Base-by-base conservation (phyloP, 2,797 vertebrate species). In the Syngnathus acus region DNA sequence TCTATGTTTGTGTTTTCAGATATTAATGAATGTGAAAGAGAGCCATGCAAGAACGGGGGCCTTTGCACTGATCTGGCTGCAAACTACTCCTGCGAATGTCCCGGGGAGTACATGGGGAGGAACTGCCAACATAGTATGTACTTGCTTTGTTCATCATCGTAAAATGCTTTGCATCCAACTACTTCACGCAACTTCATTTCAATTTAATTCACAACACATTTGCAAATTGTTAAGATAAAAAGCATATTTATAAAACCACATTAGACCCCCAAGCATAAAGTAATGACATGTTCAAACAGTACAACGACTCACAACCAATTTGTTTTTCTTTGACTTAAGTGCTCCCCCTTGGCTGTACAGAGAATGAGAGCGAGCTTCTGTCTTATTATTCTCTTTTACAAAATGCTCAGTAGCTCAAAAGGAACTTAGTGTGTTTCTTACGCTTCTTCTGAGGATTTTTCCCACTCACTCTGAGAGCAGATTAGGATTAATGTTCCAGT, bases 91-190 rank as follows among this genome's bases (percentile, higher is more conserved):
- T 99, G 97, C 65, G 96, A 98, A 77, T 99, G 97, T 72, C 95
- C 95, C 0, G 97, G 97, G 0, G 97, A 99, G 91, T 99, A 95
- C 89, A 98, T 98, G 97, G 97, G 96, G 74, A 93, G 94, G 78
- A 97, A 99, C 66, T 99, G 97, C 81, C 96, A 98, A 77, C 94
- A 97, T 74, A 97, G 97, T 99, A 93, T 96, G 96, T 93, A 59
- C 51, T 67, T 48, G 74, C 63, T 70, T 70, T 58, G 47, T 71
- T 67, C 14, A 17, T 75, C 9, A 58, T 54, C 70, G 72, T 75
- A 42, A 73, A 61, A 13, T 77, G 38, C 71, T 58, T 62, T 64
- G 62, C 51, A 47, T 61, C 38, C 75, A 48, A 5, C 1, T 1
- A 63, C 40, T 37, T 48, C 26, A 63, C 42, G 32, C 42, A n/a